A percentile compares a stretch with the other conserved stretches of the same genome.
Conservation (phyloP, 2,113 vertebrate species). For the Lethenteron camtschaticum region DNA sequence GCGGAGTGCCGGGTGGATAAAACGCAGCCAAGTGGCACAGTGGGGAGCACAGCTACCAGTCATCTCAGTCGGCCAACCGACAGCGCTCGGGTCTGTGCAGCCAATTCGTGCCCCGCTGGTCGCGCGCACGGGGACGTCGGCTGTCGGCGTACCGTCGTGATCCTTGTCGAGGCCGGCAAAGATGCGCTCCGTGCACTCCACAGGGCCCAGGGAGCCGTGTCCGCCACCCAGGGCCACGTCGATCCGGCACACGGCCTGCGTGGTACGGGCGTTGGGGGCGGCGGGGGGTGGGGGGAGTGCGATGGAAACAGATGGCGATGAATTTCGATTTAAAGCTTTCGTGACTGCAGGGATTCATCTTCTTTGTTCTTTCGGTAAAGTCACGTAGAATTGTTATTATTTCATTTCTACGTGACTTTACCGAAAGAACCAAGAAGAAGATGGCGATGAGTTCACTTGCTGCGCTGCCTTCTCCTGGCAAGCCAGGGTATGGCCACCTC, state of each 20-base stretch:
- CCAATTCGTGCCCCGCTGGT: no score
- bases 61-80: no score
- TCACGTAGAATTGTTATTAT: no score
- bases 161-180: constrained; percentile 31
- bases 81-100: no score
- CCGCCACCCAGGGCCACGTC: constrained; percentile 21
- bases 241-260: constrained; percentile 28
- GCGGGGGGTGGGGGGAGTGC: neutral
- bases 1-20: no score
- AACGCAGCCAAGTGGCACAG: no score
- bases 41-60: no score
- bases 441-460: neutral
- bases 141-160: constrained; percentile 20
- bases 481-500: neutral
- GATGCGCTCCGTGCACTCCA: constrained; percentile 30
- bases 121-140: no score
- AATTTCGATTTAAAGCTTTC: no score
- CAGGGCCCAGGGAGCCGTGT: constrained; percentile 21
- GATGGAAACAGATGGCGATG: neutral
- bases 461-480: neutral
- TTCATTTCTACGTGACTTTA: no score
- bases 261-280: constrained; percentile 3
- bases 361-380: no score
- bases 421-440: neutral
- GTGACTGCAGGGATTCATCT: no score